phyloP scores from a whole-genome alignment of 2,797 vertebrate genomes.

The Adrianichthys oophorus region DNA sequence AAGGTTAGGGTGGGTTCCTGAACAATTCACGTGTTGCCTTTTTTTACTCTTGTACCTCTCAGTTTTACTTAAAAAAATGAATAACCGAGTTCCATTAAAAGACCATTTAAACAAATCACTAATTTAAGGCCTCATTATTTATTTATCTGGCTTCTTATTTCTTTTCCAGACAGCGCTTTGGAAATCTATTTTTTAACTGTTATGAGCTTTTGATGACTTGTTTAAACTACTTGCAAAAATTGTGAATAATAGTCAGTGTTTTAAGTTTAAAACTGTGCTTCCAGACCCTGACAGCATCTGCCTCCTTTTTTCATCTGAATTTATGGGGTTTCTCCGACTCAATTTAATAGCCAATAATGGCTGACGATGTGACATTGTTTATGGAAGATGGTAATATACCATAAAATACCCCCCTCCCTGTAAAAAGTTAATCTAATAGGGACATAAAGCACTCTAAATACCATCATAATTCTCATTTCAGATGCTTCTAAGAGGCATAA shows the following conservation, averaged over 20 bases:
- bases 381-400: constrained; percentile 51
- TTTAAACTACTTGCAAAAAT: constrained; percentile 50
- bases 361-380: constrained; percentile 29
- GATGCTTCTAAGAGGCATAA: constrained; percentile 42
- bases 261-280: constrained; percentile 41
- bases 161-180: constrained; percentile 31
- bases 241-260: constrained; percentile 53
- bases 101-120: constrained; percentile 8
- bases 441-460: constrained; percentile 60
- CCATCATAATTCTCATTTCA: constrained; percentile 52
- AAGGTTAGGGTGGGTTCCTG: constrained; percentile 53
- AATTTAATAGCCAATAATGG: constrained; percentile 46
- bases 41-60: constrained; percentile 21
- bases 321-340: constrained; percentile 46
- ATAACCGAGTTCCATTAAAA: constrained; percentile 1
- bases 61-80: constrained; percentile 11
- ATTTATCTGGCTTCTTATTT: background rate
- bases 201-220: constrained; percentile 33
- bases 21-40: constrained; percentile 57
- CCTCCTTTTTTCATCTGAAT: constrained; percentile 41
- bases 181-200: constrained; percentile 48
- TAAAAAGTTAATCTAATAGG: constrained; percentile 49
- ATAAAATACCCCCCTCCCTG: constrained; percentile 55
- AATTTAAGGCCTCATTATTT: too few species aligned
- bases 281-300: constrained; percentile 28